Base-by-base conservation (phyloP, 2,888 invertebrate genomes). In the Dione juno region DNA sequence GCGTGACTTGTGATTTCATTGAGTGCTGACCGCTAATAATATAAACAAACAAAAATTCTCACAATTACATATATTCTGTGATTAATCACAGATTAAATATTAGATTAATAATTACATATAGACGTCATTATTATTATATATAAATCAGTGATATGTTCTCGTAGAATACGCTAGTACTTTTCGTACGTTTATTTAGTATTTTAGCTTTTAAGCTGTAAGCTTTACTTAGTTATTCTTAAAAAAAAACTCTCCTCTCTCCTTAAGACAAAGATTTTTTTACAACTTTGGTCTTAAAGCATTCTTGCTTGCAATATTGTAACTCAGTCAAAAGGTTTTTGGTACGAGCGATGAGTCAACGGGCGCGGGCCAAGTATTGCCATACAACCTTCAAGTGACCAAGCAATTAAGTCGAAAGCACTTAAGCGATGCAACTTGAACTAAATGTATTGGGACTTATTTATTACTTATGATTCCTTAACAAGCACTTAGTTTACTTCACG, bases 291-390 rank as follows among this genome's bases (percentile, higher is more conserved):
- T n/a, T n/a, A n/a, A n/a, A n/a, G n/a, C 1, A 10, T 48, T 48
- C 48, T n/a, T n/a, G n/a, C 14, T 41, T 43, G 41, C 13, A 10
- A 21, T 41, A 43, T 43, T 41, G 50, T 64, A 50, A 50, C 19
- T 13, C 9, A 50, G 50, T 50, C 50, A 50, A 9, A 16, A 21
- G 1, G n/a, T n/a, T 45, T 61, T 45, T n/a, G 14, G 16, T 16
- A 35, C 37, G 37, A 50, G 64, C 50, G 50, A 64, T 50, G 50
- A 50, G 64, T 64, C 64, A 64, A 35, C 13, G 50, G 37, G 48
- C 50, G 21, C 59, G 28, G 41, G 43, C 40, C 5, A 21, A 11
- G 61, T 21, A 48, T n/a, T 28, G 50, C 50, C 64, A 37, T 48
- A 35, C 48, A 45, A 48, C 64, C 48, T 48, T 35, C 48, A 10